Evolutionary conservation across 1,140 invertebrate species (phyloP), one percentile per base, ranked within the genome.

Genomic region (Anagrus nilaparvatae): DNA sequence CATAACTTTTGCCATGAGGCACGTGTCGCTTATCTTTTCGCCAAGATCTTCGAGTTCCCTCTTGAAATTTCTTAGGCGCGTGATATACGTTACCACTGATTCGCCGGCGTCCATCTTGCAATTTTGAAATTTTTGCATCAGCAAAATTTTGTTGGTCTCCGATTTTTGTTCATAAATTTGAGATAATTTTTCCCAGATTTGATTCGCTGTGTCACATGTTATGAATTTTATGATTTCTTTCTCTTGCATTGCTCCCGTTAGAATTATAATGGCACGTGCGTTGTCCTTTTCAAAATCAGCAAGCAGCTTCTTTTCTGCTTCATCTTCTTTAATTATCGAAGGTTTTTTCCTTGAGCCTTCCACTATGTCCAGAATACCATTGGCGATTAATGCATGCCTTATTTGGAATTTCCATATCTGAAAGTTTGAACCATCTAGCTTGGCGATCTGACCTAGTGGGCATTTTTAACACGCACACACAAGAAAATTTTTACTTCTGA

Each of bases 121-220:
- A 8, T 17, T 13, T 6, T 32, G 30, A 13, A 32, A 32, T 13
- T 32, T 32, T 32, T 32, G 30, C 13, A 32, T 6, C 30, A 32
- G 14, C 6, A 32, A 13, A 6, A 32, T 32, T 13, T 32, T 32
- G 30, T 32, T 32, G 6, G 30, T 8, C 30, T 8, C 30, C 13
- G 30, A 32, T 32, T 32, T 32, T 13, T 32, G 30, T 13, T 32
- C 30, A 16, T 32, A 13, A 32, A 32, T 32, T 32, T 13, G 6
- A 8, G 14, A 6, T 32, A 32, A 32, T 32, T 32, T 32, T 12
- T 32, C 30, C 30, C 30, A 32, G 6, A 32, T 32, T 16, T 32
- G 8, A 7, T 16, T 32, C 14, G 30, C 30, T 32, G 30, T 32
- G 30, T 6, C 13, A 13, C 30, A 32, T 6, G 8, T 32, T 8